These are phyloP conservation scores for Geopemphigus sp. DNA, from an alignment of 1,140 invertebrate species.

Conservation along the genomic window DNA sequence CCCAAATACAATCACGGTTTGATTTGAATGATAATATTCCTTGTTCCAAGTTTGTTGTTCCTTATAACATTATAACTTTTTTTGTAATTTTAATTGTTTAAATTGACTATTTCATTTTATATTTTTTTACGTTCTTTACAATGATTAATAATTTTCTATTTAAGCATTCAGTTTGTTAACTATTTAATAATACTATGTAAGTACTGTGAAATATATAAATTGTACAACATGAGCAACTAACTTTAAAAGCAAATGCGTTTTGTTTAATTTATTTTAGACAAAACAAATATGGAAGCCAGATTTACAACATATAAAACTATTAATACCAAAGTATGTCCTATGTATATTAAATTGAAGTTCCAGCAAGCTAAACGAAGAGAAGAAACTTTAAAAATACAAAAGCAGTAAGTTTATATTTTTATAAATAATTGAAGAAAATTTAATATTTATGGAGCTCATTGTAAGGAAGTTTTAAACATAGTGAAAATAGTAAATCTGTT, in stretches of 20 bases:
- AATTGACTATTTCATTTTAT: too few relatives aligned
- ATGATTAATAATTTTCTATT: too few relatives aligned
- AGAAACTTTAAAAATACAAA: conserved; percentile 29
- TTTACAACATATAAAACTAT: neutral
- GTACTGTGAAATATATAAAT: neutral
- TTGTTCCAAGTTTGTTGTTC: too few relatives aligned
- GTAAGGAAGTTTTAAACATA: too few relatives aligned
- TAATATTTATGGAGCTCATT: too few relatives aligned
- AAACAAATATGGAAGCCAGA: conserved; percentile 24
- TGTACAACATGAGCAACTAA: neutral
- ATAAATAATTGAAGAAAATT: too few relatives aligned
- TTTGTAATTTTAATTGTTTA: too few relatives aligned
- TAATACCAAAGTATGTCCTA: conserved; percentile 17
- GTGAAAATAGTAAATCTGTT: too few relatives aligned
- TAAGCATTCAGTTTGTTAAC: neutral
- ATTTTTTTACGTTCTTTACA: too few relatives aligned
- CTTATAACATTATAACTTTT: too few relatives aligned
- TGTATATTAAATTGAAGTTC: conserved; percentile 18
- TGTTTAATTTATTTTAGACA: neutral
- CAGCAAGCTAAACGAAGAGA: conserved; percentile 37
- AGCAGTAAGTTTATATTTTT: conserved; percentile 4
- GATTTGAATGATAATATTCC: neutral
- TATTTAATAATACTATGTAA: neutral
- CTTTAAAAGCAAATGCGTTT: neutral
- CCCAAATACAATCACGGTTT: neutral